These are phyloP conservation scores for Camponotus pennsylvanicus DNA, from an alignment of 1,140 invertebrate genomes.

Conservation along the genomic window DNA sequence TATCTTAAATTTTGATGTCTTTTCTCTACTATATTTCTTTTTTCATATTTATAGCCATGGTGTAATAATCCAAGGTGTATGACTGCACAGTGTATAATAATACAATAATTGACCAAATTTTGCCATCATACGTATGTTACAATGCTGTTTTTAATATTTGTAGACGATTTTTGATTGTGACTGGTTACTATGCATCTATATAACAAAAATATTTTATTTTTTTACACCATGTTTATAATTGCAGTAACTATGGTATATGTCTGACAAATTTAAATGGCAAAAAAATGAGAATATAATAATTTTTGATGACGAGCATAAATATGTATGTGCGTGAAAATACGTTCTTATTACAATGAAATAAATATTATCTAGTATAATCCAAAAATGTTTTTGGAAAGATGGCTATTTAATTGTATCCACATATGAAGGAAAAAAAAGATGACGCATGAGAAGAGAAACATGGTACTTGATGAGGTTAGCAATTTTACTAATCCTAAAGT, in stretches of 20 bases:
- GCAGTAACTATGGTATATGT: background rate
- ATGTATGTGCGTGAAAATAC: background rate
- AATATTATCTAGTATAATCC: background rate
- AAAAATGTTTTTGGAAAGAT: background rate
- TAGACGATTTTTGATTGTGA: background rate
- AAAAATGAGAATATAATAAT: background rate
- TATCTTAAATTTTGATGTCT: too few species aligned
- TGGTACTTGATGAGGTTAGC: constrained; percentile 61
- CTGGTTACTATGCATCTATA: too few species aligned
- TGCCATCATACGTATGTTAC: too few species aligned
- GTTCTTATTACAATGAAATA: background rate
- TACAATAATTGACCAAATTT: too few species aligned
- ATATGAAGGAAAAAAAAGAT: constrained; percentile 31
- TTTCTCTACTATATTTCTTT: too few species aligned
- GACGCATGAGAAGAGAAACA: constrained; percentile 49
- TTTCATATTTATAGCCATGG: too few species aligned
- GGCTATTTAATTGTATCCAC: background rate
- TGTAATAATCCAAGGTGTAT: too few species aligned
- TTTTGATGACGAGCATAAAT: background rate
- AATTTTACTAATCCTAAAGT: constrained; percentile 5
- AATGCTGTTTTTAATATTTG: too few species aligned
- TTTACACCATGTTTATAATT: background rate
- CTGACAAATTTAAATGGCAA: background rate
- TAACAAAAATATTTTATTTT: background rate
- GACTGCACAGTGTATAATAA: too few species aligned